A percentile compares a stretch with the other conserved stretches of the same genome.
phyloP scores from a whole-genome alignment of 2,113 vertebrate species.

The Conger conger region DNA sequence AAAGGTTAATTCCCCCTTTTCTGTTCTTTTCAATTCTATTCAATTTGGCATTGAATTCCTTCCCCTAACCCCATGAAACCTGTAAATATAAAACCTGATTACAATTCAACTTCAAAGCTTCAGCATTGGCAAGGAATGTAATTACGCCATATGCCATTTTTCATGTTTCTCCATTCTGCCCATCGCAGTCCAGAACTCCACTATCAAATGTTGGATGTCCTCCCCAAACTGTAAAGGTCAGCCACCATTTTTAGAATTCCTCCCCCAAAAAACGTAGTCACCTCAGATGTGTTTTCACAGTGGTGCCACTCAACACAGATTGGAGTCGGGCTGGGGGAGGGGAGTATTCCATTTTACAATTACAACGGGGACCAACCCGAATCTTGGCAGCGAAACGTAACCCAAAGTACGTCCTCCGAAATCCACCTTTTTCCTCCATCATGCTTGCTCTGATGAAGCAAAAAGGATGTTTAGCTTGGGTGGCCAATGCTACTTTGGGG shows the following conservation, averaged over 20 bases:
- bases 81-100: slow-evolving; percentile 9
- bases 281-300: slow-evolving; percentile 26
- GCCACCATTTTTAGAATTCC: not conserved
- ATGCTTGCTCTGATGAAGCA: not conserved
- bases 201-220: not conserved
- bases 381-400: slow-evolving; percentile 40
- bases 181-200: not conserved
- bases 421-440: not conserved
- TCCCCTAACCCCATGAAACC: not conserved
- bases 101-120: slow-evolving; percentile 31
- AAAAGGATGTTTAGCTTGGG: not conserved
- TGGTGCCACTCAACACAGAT: slow-evolving; percentile 48
- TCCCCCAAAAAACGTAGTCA: not conserved
- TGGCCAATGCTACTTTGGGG: not conserved
- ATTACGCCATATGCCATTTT: not conserved
- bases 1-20: not conserved
- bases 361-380: slow-evolving; percentile 54
- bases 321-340: slow-evolving; percentile 28
- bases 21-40: not conserved
- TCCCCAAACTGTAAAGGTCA: not conserved
- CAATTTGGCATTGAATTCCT: not conserved
- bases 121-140: not conserved
- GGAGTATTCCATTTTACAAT: slow-evolving; percentile 52
- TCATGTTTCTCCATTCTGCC: not conserved
- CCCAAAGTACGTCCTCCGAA: slow-evolving; percentile 39